phyloP scores from a whole-genome alignment of 2,797 vertebrate genomes.

The Chaunax sp. region DNA sequence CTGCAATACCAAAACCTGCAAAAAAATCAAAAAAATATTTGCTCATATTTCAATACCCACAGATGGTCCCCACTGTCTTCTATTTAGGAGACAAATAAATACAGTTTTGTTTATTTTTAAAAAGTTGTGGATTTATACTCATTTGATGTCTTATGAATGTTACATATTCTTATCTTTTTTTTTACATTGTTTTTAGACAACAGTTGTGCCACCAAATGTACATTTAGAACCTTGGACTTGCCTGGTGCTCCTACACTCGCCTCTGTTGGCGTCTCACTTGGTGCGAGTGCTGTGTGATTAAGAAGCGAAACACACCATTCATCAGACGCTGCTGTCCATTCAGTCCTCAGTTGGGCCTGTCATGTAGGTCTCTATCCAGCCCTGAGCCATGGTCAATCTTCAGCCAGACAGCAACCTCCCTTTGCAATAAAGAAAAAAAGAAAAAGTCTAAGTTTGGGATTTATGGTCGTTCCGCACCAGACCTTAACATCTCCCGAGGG shows the following conservation, averaged over 20 bases:
- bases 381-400: constrained; percentile 80
- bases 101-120: no score
- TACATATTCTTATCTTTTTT: neutral
- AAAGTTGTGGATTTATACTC: no score
- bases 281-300: constrained; percentile 70
- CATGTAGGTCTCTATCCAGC: constrained; percentile 74
- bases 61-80: neutral
- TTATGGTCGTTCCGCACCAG: constrained; percentile 73
- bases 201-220: constrained; percentile 21
- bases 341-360: constrained; percentile 68
- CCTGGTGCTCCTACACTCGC: constrained; percentile 16
- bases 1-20: neutral
- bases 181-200: neutral
- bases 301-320: constrained; percentile 61
- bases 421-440: constrained; percentile 53
- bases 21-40: neutral
- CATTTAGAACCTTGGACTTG: constrained; percentile 39
- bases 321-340: constrained; percentile 75
- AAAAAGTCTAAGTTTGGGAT: constrained; percentile 65
- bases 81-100: no score
- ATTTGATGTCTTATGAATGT: no score
- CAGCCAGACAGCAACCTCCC: constrained; percentile 75
- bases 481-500: constrained; percentile 70
- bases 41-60: neutral
- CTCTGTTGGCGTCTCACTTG: constrained; percentile 56